Evolutionary conservation across 2,888 invertebrate species (phyloP).

Genomic region (Oscheius sp.): DNA sequence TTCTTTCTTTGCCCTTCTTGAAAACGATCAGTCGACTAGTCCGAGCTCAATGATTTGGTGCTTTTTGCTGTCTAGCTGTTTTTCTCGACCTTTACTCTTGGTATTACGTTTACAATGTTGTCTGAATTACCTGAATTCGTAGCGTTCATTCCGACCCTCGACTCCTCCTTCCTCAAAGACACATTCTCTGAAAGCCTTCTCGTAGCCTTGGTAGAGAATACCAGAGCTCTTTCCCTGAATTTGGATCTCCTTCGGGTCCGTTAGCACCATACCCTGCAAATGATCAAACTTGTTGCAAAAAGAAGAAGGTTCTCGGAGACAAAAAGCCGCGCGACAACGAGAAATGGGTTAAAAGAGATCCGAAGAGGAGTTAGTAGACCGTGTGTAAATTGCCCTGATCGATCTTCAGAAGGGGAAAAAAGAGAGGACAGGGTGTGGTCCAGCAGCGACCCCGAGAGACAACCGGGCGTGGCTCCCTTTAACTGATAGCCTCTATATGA

Average conservation of each 20-base stretch:
- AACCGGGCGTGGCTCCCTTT: too few relatives aligned
- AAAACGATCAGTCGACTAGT: too few relatives aligned
- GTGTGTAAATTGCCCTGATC: background rate
- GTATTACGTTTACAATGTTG: too few relatives aligned
- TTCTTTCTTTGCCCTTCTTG: too few relatives aligned
- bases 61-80: too few relatives aligned
- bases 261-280: conserved; percentile 30
- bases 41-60: too few relatives aligned
- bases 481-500: too few relatives aligned
- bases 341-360: background rate
- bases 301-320: background rate
- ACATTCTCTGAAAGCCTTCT: conserved; percentile 69
- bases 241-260: conserved; percentile 54
- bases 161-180: conserved; percentile 71
- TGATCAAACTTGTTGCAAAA: background rate
- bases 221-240: conserved; percentile 70
- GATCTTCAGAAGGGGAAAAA: background rate
- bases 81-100: too few relatives aligned
- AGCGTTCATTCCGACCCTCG: conserved; percentile 71
- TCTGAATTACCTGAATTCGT: conserved; percentile 63
- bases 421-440: too few relatives aligned
- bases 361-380: background rate
- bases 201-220: conserved; percentile 71
- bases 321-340: background rate
- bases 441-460: too few relatives aligned